phyloP scores from a whole-genome alignment of 2,888 invertebrate genomes.

The Micropterix aruncella region DNA sequence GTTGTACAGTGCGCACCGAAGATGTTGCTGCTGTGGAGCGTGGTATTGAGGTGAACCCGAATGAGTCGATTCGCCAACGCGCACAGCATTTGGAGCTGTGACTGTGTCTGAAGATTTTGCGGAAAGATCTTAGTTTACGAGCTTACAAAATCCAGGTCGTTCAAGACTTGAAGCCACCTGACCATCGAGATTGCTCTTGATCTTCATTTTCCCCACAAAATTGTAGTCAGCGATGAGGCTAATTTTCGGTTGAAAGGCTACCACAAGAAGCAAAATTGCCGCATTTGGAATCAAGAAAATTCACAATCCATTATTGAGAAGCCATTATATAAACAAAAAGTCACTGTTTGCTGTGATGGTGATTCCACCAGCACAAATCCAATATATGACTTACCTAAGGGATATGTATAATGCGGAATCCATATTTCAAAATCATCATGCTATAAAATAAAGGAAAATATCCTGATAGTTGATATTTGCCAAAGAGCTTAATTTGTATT shows the following conservation, averaged over 20 bases:
- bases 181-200: slow-evolving; percentile 10
- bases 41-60: slow-evolving; percentile 11
- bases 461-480: too few species aligned
- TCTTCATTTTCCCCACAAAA: slow-evolving; percentile 9
- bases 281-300: slow-evolving; percentile 1
- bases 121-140: slow-evolving; percentile 13
- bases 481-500: too few species aligned
- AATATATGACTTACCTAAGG: too few species aligned
- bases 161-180: slow-evolving; percentile 10
- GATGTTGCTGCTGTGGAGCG: slow-evolving; percentile 11
- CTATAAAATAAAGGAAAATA: too few species aligned
- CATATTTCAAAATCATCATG: too few species aligned
- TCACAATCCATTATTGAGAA: slow-evolving; percentile 3
- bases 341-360: not conserved
- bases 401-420: too few species aligned
- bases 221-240: slow-evolving; percentile 9
- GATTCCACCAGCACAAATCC: too few species aligned
- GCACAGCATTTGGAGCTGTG: slow-evolving; percentile 13
- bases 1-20: slow-evolving; percentile 11
- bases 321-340: slow-evolving; percentile 3
- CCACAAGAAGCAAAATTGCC: slow-evolving; percentile 5
- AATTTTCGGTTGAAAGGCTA: slow-evolving; percentile 7
- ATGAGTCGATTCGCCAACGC: too few species aligned
- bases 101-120: slow-evolving; percentile 13
- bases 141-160: too few species aligned